Evolutionary conservation across 2,113 vertebrate species (phyloP), one percentile per base, ranked within the genome.

Genomic region (Austrofundulus limnaeus): DNA sequence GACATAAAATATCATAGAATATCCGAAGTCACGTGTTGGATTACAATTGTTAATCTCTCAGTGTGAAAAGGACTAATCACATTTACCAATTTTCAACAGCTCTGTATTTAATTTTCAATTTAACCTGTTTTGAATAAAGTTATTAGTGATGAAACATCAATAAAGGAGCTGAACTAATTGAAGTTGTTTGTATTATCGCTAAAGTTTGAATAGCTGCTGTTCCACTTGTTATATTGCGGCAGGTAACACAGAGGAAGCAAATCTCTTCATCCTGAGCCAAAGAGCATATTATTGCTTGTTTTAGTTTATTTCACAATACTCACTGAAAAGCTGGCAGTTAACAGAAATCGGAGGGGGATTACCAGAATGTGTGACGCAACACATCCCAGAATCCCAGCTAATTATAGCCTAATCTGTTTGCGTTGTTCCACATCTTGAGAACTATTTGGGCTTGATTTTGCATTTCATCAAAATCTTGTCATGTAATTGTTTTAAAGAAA

Each of bases 361-460:
- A 82, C 25, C 17, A 48, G 55, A 73, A 61, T 23, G 37, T 72
- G 51, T 61, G 72, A 78, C 48, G 59, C 64, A 77, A 72, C 50
- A 61, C 39, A 20, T 64, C 38, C 56, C 24, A 25, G 31, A 50
- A 51, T 77, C 31, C 43, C 45, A 38, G 66, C 57, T 71, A 31
- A 48, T 64, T 54, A 70, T n/a, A 51, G 21, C 19, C 13, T 2
- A 23, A 52, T 68, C 20, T 61, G 59, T 56, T 31, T 43, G 4
- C 11, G 16, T 56, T 53, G 60, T 50, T 53, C 21, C 10, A 51
- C 41, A 51, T 31, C 28, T 25, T 50, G 11, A 2, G 11, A 59
- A 11, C n/a, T 41, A 25, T 10, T 12, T n/a, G 1, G 21, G 5
- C 3, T n/a, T 39, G 34, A 16, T 28, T n/a, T 51, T 14, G 19